These are phyloP conservation scores for Temnothorax unifasciatus DNA, from an alignment of 2,888 invertebrate species.

Conservation along the genomic window DNA sequence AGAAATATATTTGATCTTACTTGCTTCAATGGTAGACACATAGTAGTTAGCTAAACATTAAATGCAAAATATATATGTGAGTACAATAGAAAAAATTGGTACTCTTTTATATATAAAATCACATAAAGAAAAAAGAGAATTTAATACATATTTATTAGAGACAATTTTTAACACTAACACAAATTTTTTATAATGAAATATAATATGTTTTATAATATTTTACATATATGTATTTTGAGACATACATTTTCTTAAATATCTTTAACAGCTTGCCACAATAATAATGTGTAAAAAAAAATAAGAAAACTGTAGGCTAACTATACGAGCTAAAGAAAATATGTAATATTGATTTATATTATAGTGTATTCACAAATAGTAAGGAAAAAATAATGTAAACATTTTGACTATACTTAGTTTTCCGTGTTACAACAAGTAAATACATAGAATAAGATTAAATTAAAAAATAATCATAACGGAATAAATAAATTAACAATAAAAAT, in stretches of 20 bases:
- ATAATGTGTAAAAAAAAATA: neutral
- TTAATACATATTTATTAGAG: neutral
- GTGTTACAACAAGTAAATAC: too few relatives aligned
- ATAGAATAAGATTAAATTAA: too few relatives aligned
- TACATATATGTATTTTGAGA: neutral
- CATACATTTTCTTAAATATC: slow-evolving; percentile 6
- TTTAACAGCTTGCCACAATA: neutral
- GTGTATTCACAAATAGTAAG: too few relatives aligned
- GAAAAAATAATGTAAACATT: too few relatives aligned
- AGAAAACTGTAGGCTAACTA: too few relatives aligned
- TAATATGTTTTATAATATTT: neutral
- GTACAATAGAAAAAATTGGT: slow-evolving; percentile 48
- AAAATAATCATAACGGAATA: too few relatives aligned
- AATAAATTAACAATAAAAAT: too few relatives aligned
- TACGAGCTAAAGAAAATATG: too few relatives aligned
- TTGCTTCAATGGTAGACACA: slow-evolving; percentile 77
- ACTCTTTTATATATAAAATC: slow-evolving; percentile 30
- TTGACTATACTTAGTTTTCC: too few relatives aligned
- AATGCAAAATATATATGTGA: slow-evolving; percentile 70
- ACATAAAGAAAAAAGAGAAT: neutral
- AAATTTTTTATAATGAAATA: neutral
- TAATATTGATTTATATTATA: too few relatives aligned
- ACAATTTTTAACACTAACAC: slow-evolving; percentile 11
- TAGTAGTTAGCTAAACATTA: slow-evolving; percentile 78
- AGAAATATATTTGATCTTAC: slow-evolving; percentile 72